Conservation (phyloP, 2,888 invertebrate genomes). For the Tenthredo distinguenda region DNA sequence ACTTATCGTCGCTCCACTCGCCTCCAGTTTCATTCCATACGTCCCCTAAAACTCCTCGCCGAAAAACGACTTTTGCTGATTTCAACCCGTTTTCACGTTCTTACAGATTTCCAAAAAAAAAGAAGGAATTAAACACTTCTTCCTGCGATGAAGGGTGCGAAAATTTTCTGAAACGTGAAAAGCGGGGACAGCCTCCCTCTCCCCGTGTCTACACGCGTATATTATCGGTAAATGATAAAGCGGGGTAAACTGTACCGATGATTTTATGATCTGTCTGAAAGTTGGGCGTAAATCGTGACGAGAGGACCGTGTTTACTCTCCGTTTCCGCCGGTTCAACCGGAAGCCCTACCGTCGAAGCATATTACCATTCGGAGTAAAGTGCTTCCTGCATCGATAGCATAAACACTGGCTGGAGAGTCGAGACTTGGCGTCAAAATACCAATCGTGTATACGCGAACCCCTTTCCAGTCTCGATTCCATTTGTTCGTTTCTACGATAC, state of each 20-base stretch:
- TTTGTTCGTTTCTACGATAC: background rate
- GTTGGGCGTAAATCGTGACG: background rate
- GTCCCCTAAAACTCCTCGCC: no score
- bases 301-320: conserved; percentile 1
- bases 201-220: background rate
- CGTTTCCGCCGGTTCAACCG: conserved; percentile 30
- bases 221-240: background rate
- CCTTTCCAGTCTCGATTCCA: background rate
- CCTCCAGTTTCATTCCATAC: background rate
- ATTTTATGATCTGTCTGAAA: conserved; percentile 8
- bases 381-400: conserved; percentile 37
- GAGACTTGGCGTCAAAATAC: conserved; percentile 5
- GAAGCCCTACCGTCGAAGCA: conserved; percentile 14
- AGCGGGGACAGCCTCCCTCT: background rate
- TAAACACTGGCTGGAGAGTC: background rate
- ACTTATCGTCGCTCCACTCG: background rate
- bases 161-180: background rate
- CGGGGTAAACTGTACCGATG: background rate
- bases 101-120: background rate
- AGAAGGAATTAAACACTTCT: background rate
- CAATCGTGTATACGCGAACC: background rate
- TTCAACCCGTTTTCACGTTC: background rate
- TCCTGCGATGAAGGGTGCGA: background rate
- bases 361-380: conserved; percentile 20
- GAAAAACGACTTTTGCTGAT: background rate